A percentile compares a stretch with the other conserved stretches of the same genome.
Conservation (phyloP, 2,888 invertebrate genomes). For the Homarus gammarus region DNA sequence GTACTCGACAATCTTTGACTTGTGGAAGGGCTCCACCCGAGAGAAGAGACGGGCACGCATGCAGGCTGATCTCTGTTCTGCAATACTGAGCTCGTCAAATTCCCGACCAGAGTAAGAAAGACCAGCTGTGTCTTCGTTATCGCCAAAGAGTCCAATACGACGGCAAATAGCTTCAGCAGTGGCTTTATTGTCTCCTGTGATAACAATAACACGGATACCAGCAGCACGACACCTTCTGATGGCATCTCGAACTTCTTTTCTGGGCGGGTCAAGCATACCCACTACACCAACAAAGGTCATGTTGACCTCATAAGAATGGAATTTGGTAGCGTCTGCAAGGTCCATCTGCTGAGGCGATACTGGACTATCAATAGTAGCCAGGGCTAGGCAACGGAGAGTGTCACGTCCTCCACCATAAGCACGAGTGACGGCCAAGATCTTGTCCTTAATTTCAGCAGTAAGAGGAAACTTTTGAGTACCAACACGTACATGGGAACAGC, state of each 20-base stretch:
- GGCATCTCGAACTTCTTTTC: slow-evolving; percentile 96
- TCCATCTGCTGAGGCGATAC: slow-evolving; percentile 98
- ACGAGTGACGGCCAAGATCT: slow-evolving; percentile 94
- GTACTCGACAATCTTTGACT: slow-evolving; percentile 99
- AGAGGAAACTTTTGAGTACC: slow-evolving; percentile 94
- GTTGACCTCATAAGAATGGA: slow-evolving; percentile 96
- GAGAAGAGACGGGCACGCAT: slow-evolving; percentile 96
- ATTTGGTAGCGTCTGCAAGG: slow-evolving; percentile 95
- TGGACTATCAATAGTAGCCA: slow-evolving; percentile 96
- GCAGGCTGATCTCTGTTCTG: slow-evolving; percentile 94
- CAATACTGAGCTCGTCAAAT: slow-evolving; percentile 95
- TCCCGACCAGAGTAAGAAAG: slow-evolving; percentile 99
- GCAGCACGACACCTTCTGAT: slow-evolving; percentile 98
- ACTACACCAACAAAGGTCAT: slow-evolving; percentile 99
- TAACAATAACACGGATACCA: slow-evolving; percentile 99
- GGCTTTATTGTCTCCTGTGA: slow-evolving; percentile 99
- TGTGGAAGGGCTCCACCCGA: slow-evolving; percentile 99
- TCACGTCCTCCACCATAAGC: slow-evolving; percentile 98
- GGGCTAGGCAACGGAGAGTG: slow-evolving; percentile 96
- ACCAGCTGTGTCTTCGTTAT: slow-evolving; percentile 94
- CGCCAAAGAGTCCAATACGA: slow-evolving; percentile 90
- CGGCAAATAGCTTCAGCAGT: slow-evolving; percentile 99
- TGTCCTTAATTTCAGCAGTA: slow-evolving; percentile 92
- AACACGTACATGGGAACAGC: slow-evolving; percentile 97
- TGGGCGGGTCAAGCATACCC: slow-evolving; percentile 99